phyloP scores from a whole-genome alignment of 1,140 invertebrate genomes.

The Cylas formicarius region DNA sequence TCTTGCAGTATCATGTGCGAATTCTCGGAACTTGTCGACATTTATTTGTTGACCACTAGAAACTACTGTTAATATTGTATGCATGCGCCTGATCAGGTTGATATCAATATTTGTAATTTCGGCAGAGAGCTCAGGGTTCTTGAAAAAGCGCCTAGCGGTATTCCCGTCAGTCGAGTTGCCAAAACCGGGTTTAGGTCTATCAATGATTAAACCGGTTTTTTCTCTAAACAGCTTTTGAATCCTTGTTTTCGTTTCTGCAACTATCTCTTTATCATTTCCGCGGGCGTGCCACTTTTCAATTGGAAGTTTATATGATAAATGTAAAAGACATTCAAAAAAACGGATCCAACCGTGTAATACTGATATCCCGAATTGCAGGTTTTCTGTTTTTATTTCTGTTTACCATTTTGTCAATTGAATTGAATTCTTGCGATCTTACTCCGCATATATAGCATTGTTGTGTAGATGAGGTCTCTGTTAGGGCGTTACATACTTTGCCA shows the following conservation, averaged over 20 bases:
- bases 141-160: no score
- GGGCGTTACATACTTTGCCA: constrained; percentile 43
- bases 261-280: not conserved
- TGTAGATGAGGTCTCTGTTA: constrained; percentile 37
- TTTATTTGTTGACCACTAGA: no score
- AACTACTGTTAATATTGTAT: no score
- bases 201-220: not conserved
- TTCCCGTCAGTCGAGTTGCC: no score
- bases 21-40: no score
- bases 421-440: constrained; percentile 40
- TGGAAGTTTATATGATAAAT: not conserved
- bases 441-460: constrained; percentile 40
- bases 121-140: no score
- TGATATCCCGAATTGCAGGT: constrained; percentile 1
- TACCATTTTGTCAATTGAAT: no score
- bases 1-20: no score
- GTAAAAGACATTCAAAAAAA: not conserved
- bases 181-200: not conserved
- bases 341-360: constrained; percentile 2
- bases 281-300: not conserved
- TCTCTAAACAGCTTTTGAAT: not conserved
- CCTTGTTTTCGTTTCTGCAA: not conserved
- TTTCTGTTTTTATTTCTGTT: no score
- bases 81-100: no score
- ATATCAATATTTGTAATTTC: no score